phyloP scores from a whole-genome alignment of 2,113 vertebrate species.

The Zosterops japonicus region DNA sequence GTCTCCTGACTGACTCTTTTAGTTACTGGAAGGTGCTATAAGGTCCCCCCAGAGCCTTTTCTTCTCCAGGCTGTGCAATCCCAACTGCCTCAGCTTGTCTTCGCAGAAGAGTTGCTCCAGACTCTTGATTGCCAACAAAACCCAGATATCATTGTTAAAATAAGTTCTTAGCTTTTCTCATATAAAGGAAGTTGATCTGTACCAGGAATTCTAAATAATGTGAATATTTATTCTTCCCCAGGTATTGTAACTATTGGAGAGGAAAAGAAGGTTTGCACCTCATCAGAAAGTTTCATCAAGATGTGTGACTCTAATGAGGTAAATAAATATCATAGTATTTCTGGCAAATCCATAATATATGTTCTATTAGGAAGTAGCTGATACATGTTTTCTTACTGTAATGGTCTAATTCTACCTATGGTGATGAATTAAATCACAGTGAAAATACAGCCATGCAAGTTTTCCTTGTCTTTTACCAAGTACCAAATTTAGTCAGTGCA shows the following conservation, averaged over 20 bases:
- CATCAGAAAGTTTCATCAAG: conserved; percentile 90
- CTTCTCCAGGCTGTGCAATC: background rate
- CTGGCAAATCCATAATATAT: background rate
- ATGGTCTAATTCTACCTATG: background rate
- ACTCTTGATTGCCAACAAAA: background rate
- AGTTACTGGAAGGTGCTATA: background rate
- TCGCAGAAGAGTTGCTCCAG: background rate
- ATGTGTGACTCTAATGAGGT: conserved; percentile 98
- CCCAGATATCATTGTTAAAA: background rate
- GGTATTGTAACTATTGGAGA: conserved; percentile 92
- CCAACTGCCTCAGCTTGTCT: background rate
- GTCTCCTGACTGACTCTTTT: background rate
- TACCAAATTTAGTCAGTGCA: background rate
- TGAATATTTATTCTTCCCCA: conserved; percentile 61
- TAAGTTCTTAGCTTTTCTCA: background rate
- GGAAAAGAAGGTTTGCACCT: conserved; percentile 89
- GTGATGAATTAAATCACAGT: background rate
- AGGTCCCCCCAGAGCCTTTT: fast-evolving
- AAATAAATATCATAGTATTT: background rate
- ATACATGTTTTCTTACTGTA: background rate
- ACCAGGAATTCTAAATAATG: background rate
- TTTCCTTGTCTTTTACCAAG: background rate
- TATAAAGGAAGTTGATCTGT: background rate
- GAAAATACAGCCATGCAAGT: background rate
- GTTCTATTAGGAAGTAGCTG: background rate